Evolutionary conservation across 2,113 vertebrate genomes (phyloP).

Genomic region (Dicaeum eximium): DNA sequence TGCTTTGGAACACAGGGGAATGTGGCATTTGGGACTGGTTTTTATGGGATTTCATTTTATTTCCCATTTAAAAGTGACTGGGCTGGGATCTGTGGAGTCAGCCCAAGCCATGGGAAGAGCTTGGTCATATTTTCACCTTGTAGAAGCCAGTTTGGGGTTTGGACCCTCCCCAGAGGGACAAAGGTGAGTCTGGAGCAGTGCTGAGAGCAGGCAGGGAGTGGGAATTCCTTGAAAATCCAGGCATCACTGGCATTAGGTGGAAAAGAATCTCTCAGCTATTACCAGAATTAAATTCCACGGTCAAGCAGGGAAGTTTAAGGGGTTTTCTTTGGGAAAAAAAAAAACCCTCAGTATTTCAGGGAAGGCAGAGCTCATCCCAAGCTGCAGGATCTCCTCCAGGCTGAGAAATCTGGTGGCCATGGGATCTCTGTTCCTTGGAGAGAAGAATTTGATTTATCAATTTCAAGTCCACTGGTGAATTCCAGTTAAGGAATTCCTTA

Average conservation of each 20-base stretch:
- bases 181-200: background rate
- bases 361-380: background rate
- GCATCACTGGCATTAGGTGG: background rate
- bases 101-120: background rate
- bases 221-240: background rate
- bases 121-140: background rate
- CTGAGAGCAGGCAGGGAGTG: background rate
- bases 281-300: background rate
- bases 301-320: background rate
- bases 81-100: background rate
- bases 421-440: background rate
- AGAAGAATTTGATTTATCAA: too few relatives aligned
- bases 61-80: background rate
- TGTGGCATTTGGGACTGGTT: background rate
- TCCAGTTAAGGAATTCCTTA: too few relatives aligned
- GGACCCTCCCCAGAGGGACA: background rate
- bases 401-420: background rate
- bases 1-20: background rate
- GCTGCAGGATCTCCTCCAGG: background rate
- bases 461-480: too few relatives aligned
- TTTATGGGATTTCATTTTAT: background rate
- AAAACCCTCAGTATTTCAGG: background rate
- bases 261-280: background rate
- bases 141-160: background rate
- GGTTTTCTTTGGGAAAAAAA: background rate